Base-by-base conservation (phyloP, 1,140 invertebrate species). In the Drosophila pectinifera region DNA sequence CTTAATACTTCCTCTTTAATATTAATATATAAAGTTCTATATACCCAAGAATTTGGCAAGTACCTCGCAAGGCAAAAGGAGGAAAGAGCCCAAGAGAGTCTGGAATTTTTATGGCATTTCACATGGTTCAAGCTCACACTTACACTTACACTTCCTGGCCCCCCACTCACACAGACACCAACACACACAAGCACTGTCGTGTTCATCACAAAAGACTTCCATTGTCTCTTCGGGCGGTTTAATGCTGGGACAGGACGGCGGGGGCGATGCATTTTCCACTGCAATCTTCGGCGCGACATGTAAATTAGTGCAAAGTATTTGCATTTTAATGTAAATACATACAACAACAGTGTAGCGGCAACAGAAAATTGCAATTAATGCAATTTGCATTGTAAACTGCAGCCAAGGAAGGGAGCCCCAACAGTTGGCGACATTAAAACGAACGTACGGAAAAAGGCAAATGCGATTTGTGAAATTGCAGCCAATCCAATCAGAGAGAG, bases 21-120 rank as follows among this genome's bases (percentile, higher is more conserved):
- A n/a, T n/a, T n/a, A n/a, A n/a, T n/a, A n/a, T n/a, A n/a, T n/a
- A n/a, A n/a, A n/a, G n/a, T 43, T 13, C 1, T 0, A 8, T 16
- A 18, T 16, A 22, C 24, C 13, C 18, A 0, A 22, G 5, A 26
- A 11, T 28, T 49, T 13, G 13, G 16, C 16, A 6, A 41, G 26
- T 51, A 63, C 34, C 43, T 14, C 7, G 14, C 10, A 36, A 20
- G 8, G 46, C 26, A 46, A 36, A 11, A 24, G 34, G 26, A 51
- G 48, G 16, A 41, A 61, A 34, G 20, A 49, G 48, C 39, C 57
- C 31, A 20, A 20, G 31, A 57, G 49, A 48, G 16, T 63, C 46
- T 62, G 83, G 83, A 88, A 88, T 88, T 88, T 83, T 89, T 76
- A 88, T 83, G 67, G 83, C 83, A 88, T 82, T 82, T 83, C 72